Evolutionary conservation across 2,113 vertebrate species (phyloP), one percentile per base, ranked within the genome.

Genomic region (Colistium nudipinnis): DNA sequence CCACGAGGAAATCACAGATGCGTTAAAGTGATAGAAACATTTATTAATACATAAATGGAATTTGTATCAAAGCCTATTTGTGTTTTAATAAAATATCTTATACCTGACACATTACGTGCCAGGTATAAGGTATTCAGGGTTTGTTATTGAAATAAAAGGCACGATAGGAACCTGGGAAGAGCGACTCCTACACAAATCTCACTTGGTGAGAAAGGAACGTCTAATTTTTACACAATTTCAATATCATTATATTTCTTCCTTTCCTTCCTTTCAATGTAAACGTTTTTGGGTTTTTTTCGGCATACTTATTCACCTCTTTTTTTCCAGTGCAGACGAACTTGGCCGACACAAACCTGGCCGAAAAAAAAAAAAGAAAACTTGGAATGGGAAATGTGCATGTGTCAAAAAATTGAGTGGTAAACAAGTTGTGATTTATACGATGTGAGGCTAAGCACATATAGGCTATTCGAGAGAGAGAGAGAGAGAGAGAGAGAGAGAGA

Each of bases 261-360:
- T 66, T 49, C 54, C 57, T 69, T 72, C n/a, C 66, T 64, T 36
- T 52, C 1, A 62, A 67, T 56, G 70, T 64, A 14, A 5, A 62
- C 36, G 20, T 61, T 70, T 47, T 30, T 53, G 17, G 38, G 33
- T 8, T 39, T 52, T 43, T 78, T 72, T 75, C 27, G n/a, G n/a
- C n/a, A n/a, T n/a, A 48, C 22, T 30, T 41, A 14, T 35, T 33
- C 19, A 14, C 38, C 19, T 38, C 48, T 64, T 53, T 13, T 20
- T 8, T 49, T 51, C 54, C 33, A 61, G 30, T 22, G n/a, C 1
- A 30, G 13, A 41, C 68, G 52, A 57, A 45, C 30, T 53, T 53
- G 52, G 57, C 30, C 11, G 17, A 76, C 45, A 19, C n/a, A 28
- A 7, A 54, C 48, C 30, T 36, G 24, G 12, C 35, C 59, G 30